Base-by-base conservation (phyloP, 2,888 invertebrate species). In the Didymodactylos carnosus region DNA sequence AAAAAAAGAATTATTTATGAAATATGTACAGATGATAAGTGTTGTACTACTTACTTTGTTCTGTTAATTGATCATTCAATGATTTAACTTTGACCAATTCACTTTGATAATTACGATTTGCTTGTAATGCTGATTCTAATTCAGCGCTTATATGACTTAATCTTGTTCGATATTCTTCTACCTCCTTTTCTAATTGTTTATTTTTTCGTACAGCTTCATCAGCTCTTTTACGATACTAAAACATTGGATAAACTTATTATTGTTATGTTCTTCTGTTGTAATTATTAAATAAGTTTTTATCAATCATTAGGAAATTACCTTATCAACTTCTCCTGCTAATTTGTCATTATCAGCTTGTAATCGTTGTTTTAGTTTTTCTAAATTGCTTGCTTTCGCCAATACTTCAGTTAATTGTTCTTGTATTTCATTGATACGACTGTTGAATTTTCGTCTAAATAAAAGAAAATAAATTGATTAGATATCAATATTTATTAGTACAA, bases 111-210 rank as follows among this genome's bases (percentile, higher is more conserved):
- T 72, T 72, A n/a, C 75, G 69, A 29, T 43, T 69, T 35, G 75
- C 75, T 69, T 75, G 75, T 69, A 49, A 72, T n/a, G 75, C 69
- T 25, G 72, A 72, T 39, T 75, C 75, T 23, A 75, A 40, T 49
- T 75, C 75, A 19, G 69, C 72, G 70, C 41, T 72, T 23, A 62
- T 35, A 23, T 71, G 40, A 39, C 51, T 49, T 40, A 72, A 70
- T 72, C 72, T 72, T 2, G 49, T 14, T 39, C 69, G 72, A 23
- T 14, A 8, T 14, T 75, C 75, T n/a, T 72, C 72, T n/a, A 43
- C 40, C 41, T 75, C 75, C 39, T 69, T 72, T 72, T 75, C 75
- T 13, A 75, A 70, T 40, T 51, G 53, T 51, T 75, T 75, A 29
- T 72, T 72, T 25, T 69, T 62, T 16, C 71, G 72, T 16, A n/a